Percentiles rank a stretch among this genome's conserved stretches.
phyloP scores from a whole-genome alignment of 2,888 invertebrate genomes.

The Eulithis testata region DNA sequence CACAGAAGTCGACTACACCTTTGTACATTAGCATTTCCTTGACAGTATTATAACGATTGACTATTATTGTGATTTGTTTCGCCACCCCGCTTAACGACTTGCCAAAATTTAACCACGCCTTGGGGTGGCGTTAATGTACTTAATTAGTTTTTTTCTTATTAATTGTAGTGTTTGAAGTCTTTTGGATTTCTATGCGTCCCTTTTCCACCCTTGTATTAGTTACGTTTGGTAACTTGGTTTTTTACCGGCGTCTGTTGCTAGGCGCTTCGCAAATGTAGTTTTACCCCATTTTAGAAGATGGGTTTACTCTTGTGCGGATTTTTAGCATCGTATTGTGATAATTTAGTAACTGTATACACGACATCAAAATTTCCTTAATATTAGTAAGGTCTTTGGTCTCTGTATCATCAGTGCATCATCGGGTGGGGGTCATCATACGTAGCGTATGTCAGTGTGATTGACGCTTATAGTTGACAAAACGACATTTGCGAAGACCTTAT shows the following conservation, averaged over 20 bases:
- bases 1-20: conserved; percentile 67
- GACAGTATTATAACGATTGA: conserved; percentile 80
- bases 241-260: conserved; percentile 54
- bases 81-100: conserved; percentile 68
- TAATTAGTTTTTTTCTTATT: conserved; percentile 66
- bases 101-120: conserved; percentile 65
- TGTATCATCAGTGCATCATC: background rate
- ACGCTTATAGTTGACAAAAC: conserved; percentile 35
- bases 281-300: conserved; percentile 7
- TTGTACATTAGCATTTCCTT: conserved; percentile 77
- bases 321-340: conserved; percentile 14
- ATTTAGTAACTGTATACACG: background rate
- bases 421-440: background rate
- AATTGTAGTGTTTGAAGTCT: conserved; percentile 45
- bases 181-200: conserved; percentile 42
- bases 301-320: conserved; percentile 10
- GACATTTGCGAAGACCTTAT: conserved; percentile 30
- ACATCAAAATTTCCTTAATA: background rate
- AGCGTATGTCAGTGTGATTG: conserved; percentile 1
- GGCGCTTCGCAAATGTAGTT: conserved; percentile 36
- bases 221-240: conserved; percentile 66
- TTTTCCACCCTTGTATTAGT: conserved; percentile 65
- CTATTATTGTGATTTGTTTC: conserved; percentile 69
- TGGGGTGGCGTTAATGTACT: conserved; percentile 67
- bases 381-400: background rate